Conservation (phyloP, 2,888 invertebrate species). For the Plebejus melissa region DNA sequence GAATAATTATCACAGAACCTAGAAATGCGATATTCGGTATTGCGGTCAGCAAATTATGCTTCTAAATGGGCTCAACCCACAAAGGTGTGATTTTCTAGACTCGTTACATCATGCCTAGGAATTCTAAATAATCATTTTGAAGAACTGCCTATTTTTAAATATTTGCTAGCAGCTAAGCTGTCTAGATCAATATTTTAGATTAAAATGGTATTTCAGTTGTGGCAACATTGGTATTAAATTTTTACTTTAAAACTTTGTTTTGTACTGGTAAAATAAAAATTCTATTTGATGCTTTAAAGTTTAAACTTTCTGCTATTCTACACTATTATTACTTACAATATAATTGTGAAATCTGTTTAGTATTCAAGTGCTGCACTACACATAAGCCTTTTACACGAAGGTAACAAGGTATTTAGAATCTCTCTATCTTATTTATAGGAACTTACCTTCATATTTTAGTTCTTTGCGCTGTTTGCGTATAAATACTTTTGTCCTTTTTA, state of each 20-base stretch:
- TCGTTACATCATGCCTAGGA: neutral
- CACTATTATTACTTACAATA: neutral
- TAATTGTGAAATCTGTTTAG: neutral
- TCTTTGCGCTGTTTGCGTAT: neutral
- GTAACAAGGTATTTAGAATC: neutral
- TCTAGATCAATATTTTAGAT: too few relatives aligned
- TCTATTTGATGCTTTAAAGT: neutral
- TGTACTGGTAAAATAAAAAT: neutral
- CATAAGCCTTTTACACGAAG: neutral
- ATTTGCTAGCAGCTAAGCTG: neutral
- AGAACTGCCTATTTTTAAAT: neutral
- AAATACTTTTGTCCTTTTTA: neutral
- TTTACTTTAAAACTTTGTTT: neutral
- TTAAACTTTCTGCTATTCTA: neutral
- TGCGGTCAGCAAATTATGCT: constrained; percentile 13
- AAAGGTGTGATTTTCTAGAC: constrained; percentile 4
- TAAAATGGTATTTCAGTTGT: too few relatives aligned
- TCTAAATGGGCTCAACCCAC: constrained; percentile 7
- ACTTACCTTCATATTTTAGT: neutral
- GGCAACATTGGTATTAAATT: neutral
- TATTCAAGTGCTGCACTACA: neutral
- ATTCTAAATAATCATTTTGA: neutral
- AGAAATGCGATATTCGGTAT: constrained; percentile 2
- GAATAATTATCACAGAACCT: constrained; percentile 11
- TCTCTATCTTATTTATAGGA: constrained; percentile 1